Evolutionary conservation across 2,888 invertebrate genomes (phyloP), one percentile per base, ranked within the genome.

Genomic region (Zygogramma bicolorata): DNA sequence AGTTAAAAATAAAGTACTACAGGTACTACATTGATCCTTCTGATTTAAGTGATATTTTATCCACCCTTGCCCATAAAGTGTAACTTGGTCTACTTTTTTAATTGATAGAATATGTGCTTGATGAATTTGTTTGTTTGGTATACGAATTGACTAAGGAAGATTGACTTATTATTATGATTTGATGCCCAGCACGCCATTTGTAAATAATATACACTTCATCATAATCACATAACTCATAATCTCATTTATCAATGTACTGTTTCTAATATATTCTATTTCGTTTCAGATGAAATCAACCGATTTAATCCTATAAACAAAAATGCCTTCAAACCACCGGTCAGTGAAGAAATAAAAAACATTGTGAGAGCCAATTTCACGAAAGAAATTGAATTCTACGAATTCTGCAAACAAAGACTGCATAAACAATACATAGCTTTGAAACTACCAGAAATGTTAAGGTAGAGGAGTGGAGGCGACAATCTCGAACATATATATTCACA

Each of bases 321-420:
- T 87, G 91, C 92, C 63, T 96, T 95, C 88, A 96, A 96, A 84
- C 96, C 96, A 0, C 93, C 94, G 0, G 95, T 96, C 2, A 93
- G 93, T 60, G 95, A 96, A 82, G 92, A 93, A 79, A 92, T 96
- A 2, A 96, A 96, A 85, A 92, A 95, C 61, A 92, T 96, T 65
- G 95, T 97, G 4, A 90, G 95, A 77, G 91, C 90, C 42, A 96
- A 97, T 87, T 96, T 97, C 85, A 96, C 96, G 0, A 90, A 93
- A 68, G 97, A 97, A 88, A 95, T 96, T 10, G 96, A 97, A 83
- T 96, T 97, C 87, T 97, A 96, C 86, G 94, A 96, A 83, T 97
- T 96, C 85, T 96, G 96, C 85, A 92, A 92, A 80, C 96, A 96
- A 84, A 89, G 96, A 81, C 89, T 97, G 18, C 93, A 96, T 83